Evolutionary conservation across 2,797 vertebrate genomes (phyloP).

Genomic region (Sciurus carolinensis): DNA sequence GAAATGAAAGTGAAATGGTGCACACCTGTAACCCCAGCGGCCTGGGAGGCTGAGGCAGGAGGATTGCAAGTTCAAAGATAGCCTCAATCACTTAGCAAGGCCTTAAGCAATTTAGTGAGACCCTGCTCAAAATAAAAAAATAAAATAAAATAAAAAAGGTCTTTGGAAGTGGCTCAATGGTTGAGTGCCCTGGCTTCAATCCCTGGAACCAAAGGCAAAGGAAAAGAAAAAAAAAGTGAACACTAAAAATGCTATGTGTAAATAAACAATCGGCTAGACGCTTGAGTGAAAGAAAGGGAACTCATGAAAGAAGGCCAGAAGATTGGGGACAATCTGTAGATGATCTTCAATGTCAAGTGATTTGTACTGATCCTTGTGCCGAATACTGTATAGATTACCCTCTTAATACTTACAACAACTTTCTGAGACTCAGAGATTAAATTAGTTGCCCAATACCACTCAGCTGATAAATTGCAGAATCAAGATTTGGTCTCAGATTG

Average conservation of each 20-base stretch:
- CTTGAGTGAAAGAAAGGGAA: conserved; percentile 17
- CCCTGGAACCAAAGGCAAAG: no score
- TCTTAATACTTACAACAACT: neutral
- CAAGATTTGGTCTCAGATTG: neutral
- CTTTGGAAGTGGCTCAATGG: no score
- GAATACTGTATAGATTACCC: neutral
- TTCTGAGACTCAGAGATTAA: neutral
- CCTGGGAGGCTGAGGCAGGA: no score
- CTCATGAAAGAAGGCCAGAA: neutral
- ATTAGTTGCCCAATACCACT: neutral
- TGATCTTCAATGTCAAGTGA: neutral
- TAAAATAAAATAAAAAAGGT: no score
- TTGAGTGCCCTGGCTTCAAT: no score
- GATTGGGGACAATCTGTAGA: neutral
- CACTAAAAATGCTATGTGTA: neutral
- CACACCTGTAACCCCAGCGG: no score
- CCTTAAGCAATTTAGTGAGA: no score
- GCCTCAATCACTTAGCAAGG: no score
- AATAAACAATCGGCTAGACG: neutral
- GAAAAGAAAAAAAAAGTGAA: conserved; percentile 5
- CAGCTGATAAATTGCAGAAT: neutral
- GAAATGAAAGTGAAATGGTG: neutral
- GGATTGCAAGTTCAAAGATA: no score
- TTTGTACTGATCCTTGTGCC: neutral
- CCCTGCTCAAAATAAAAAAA: no score